phyloP scores from a whole-genome alignment of 2,113 vertebrate species.

The Tragelaphus imberbis region DNA sequence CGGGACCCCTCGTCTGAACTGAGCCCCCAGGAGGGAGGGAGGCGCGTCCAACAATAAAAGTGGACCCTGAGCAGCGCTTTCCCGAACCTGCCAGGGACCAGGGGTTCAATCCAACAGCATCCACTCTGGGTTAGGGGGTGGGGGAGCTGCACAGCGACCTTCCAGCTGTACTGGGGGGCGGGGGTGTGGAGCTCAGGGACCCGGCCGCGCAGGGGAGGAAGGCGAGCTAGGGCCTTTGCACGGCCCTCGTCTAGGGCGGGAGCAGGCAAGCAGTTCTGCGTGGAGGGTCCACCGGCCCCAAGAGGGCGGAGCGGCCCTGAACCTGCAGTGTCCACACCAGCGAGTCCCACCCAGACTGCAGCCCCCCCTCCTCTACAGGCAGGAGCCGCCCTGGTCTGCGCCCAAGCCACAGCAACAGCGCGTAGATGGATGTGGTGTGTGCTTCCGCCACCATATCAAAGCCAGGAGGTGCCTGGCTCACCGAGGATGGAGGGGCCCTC shows the following conservation, averaged over 20 bases:
- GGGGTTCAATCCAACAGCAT: too few relatives aligned
- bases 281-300: background rate
- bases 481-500: background rate
- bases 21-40: background rate
- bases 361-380: background rate
- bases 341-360: background rate
- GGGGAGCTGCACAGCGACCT: background rate
- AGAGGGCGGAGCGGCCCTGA: background rate
- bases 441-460: rapidly evolving
- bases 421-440: background rate
- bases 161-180: background rate
- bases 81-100: background rate
- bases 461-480: background rate
- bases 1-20: background rate
- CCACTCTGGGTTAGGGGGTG: background rate
- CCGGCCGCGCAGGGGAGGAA: background rate
- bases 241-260: background rate
- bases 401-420: background rate
- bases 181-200: background rate
- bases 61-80: rapidly evolving
- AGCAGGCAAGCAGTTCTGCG: too few relatives aligned
- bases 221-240: background rate
- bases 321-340: background rate
- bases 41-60: background rate
- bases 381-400: background rate